Evolutionary conservation across 2,113 vertebrate species (phyloP).

Genomic region (Phrynosoma blainvillii): DNA sequence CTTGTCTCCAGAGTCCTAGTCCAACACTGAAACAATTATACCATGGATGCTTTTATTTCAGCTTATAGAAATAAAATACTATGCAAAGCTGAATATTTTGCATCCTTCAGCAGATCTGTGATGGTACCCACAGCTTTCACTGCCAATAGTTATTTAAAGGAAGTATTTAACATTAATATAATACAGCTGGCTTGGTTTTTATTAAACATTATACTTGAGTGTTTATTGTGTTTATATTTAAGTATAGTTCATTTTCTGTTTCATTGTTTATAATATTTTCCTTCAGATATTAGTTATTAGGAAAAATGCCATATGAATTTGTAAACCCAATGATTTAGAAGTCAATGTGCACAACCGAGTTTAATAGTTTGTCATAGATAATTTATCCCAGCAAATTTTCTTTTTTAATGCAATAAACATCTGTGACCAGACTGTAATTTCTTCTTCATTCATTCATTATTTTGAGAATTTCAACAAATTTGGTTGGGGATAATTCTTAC

Average conservation of each 20-base stretch:
- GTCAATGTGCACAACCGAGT: background rate
- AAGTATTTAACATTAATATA: conserved; percentile 19
- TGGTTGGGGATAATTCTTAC: background rate
- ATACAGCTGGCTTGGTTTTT: background rate
- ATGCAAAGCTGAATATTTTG: background rate
- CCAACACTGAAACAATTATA: too few species aligned
- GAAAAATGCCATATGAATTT: conserved; percentile 7
- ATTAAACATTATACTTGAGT: conserved; percentile 15
- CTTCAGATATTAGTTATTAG: conserved; percentile 31
- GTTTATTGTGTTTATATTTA: background rate
- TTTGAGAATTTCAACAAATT: background rate
- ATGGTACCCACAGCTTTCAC: background rate
- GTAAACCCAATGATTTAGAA: conserved; percentile 30
- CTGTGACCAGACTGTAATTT: conserved; percentile 27
- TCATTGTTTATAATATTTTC: conserved; percentile 19
- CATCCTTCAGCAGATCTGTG: background rate
- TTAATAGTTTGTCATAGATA: conserved; percentile 37
- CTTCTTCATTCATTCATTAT: conserved; percentile 17
- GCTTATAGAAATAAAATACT: background rate
- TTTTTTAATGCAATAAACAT: background rate
- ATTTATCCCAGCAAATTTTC: conserved; percentile 14
- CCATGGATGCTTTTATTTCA: background rate
- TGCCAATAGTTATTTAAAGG: conserved; percentile 27
- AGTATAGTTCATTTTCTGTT: background rate
- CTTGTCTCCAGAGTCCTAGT: too few species aligned